A percentile compares a stretch with the other conserved stretches of the same genome.
Conservation (phyloP, 2,888 invertebrate genomes). For the Agrochola lychnidis region DNA sequence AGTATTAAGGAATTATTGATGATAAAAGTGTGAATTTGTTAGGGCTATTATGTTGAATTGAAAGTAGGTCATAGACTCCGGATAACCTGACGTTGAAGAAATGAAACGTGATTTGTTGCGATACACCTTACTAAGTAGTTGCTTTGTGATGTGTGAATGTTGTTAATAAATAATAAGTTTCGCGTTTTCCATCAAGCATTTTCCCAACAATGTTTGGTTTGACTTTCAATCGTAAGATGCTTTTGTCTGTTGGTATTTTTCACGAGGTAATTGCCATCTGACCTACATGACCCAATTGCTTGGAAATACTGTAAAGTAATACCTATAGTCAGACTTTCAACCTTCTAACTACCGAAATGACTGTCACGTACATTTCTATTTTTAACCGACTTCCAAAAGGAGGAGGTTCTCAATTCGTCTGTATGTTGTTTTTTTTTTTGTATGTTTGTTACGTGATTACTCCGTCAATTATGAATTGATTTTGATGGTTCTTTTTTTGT, state of each 20-base stretch:
- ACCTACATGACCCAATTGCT: constrained; percentile 4
- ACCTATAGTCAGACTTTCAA: too few relatives aligned
- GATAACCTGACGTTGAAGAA: constrained; percentile 5
- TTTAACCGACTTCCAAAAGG: too few relatives aligned
- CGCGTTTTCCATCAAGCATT: background rate
- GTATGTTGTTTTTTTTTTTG: too few relatives aligned
- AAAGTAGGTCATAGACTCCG: constrained; percentile 55
- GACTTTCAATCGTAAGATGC: background rate
- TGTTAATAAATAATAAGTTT: constrained; percentile 14
- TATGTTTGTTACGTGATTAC: too few relatives aligned
- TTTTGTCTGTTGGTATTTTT: background rate
- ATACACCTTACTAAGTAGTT: constrained; percentile 12
- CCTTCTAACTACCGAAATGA: too few relatives aligned
- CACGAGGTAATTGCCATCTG: background rate
- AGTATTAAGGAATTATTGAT: constrained; percentile 42
- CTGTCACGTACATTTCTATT: too few relatives aligned
- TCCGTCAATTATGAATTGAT: too few relatives aligned
- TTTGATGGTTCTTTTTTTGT: too few relatives aligned
- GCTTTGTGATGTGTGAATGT: constrained; percentile 1
- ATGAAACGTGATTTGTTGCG: constrained; percentile 24
- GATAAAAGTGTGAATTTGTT: constrained; percentile 44
- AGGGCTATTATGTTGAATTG: constrained; percentile 39
- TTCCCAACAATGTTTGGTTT: background rate
- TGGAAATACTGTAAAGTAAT: background rate
- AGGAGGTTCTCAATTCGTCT: too few relatives aligned